Base-by-base conservation (phyloP, 2,888 invertebrate species). In the Pyrrhosoma nymphula region DNA sequence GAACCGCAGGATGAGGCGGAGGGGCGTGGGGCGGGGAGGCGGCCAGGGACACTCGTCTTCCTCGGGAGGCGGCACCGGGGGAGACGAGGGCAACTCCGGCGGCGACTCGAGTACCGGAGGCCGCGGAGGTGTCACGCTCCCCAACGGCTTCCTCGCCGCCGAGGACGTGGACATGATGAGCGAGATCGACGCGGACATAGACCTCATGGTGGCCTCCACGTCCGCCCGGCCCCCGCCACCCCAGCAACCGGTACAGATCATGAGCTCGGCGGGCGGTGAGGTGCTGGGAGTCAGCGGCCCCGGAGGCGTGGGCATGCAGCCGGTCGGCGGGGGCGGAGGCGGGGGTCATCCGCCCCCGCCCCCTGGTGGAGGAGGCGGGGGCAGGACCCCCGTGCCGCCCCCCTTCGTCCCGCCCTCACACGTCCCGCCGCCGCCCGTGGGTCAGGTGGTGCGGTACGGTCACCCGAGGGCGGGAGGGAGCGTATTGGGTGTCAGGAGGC, bases 21-120 rank as follows among this genome's bases (percentile, higher is more conserved):
- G 96, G 23, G 98, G 98, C 90, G 98, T 98, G 96, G 97, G 96
- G 26, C 98, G 98, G 90, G 98, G 98, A 96, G 97, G 98, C 95
- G 98, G 98, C 23, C 98, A 98, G 96, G 98, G 98, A 95, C 98
- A 99, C 97, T 93, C 93, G 1, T 39, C 93, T n/a, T 98, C 99
- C 97, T 98, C 98, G 96, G 99, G 99, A 97, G 98, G 98, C 88
- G 98, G 98, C 97, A 98, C 98, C 90, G 98, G 98, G 96, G 98
- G 98, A 95, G 98, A 98, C 96, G 93, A 69, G 14, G 93, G 26
- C 26, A 35, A 55, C 89, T 39, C 23, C 63, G 39, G 93, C 75
- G 63, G 75, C n/a, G 82, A 39, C 56, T 35, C 75, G 35, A 60
- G 88, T 56, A 96, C 95, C 95, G 96, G 96, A 90, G 96, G 96